A percentile compares a stretch with the other conserved stretches of the same genome.
Conservation (phyloP, 2,797 vertebrate species). For the Podargus strigoides region DNA sequence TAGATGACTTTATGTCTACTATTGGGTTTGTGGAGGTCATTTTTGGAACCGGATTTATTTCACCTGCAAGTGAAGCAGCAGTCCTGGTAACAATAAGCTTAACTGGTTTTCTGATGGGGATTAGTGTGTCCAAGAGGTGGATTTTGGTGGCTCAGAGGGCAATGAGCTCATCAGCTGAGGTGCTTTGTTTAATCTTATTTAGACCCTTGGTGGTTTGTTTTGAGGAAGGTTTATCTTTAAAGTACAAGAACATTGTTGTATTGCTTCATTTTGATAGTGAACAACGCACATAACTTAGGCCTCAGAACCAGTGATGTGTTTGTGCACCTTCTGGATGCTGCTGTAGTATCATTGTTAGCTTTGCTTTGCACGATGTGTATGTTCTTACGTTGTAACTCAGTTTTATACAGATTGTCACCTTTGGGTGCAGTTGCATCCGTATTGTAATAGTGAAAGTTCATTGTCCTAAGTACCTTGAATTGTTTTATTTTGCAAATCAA, state of each 20-base stretch:
- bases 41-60: not conserved
- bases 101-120: not conserved
- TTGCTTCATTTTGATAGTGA: not conserved
- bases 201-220: not conserved
- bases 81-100: not conserved
- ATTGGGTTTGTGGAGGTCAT: not conserved
- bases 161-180: fast-evolving
- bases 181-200: not conserved
- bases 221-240: not conserved
- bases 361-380: fast-evolving
- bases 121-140: not conserved
- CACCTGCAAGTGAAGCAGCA: not conserved
- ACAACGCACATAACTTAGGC: fast-evolving
- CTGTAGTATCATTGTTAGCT: not conserved
- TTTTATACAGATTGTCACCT: not conserved
- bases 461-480: not conserved
- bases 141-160: not conserved
- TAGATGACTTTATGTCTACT: not conserved
- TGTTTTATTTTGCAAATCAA: not conserved
- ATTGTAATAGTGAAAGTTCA: not conserved
- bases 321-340: too few species aligned
- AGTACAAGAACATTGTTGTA: fast-evolving
- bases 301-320: not conserved
- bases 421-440: not conserved
- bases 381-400: not conserved